Base-by-base conservation (phyloP, 2,113 vertebrate genomes). In the Artemisiospiza belli region DNA sequence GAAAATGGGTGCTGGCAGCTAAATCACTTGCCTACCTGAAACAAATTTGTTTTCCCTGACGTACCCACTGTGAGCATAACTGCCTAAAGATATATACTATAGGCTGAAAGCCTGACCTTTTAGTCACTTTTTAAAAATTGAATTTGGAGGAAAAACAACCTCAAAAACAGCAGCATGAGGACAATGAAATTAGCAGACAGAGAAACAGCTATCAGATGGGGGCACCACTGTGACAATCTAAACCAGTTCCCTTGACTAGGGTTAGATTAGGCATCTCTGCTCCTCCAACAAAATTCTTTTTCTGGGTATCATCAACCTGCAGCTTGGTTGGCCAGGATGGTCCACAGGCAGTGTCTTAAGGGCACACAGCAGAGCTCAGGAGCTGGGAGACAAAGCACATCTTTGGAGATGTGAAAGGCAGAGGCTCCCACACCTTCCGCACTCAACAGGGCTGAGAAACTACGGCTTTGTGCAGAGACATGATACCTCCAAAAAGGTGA, bases 401-500 rank as follows among this genome's bases (percentile, higher is more conserved):
- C 57, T 90, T 84, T 51, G 57, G 73, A 92, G 27, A 19, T 80
- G 44, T 41, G 83, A 74, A 85, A 84, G 30, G 23, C 55, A 89
- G 86, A 77, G 55, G 39, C 43, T 93, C 47, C 35, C 52, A 27
- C 49, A 75, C n/a, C 37, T 66, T 93, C 58, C 58, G 23, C 1
- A 2, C 64, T 87, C 80, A 74, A 78, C 69, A n/a, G 88, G 66
- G 64, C 76, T 81, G 83, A 95, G 83, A 81, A 96, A 72, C 77
- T 64, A 13, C 0, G 0, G 73, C 80, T 96, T 94, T 94, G 96
- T 92, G 92, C 69, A 64, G 68, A 72, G 89, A 89, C 22, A 87
- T 70, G 91, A 91, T 95, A 94, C 86, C 76, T 94, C 86, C 86
- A 82, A 44, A 91, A 89, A 81, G 76, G 94, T 97, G 96, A 97